Evolutionary conservation across 2,113 vertebrate genomes (phyloP).

Genomic region (Anarrhichthys ocellatus): DNA sequence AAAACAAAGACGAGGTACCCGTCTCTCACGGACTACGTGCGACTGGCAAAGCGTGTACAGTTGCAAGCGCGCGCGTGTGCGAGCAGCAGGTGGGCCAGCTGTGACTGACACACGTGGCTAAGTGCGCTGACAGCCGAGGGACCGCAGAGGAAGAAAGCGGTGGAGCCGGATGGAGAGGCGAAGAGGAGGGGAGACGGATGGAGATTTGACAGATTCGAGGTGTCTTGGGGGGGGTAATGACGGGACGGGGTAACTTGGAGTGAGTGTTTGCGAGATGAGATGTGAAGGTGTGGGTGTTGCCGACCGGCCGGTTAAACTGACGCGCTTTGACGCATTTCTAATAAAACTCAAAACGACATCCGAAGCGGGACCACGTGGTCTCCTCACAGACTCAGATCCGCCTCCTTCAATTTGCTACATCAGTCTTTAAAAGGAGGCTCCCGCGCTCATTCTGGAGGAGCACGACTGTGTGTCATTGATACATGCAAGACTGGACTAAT

Average conservation of each 20-base stretch:
- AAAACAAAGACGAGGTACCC: constrained; percentile 29
- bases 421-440: constrained; percentile 5
- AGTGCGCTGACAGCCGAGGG: constrained; percentile 63
- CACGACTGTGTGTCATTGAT: background rate
- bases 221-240: constrained; percentile 23
- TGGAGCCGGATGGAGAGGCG: constrained; percentile 31
- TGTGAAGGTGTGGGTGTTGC: constrained; percentile 6
- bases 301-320: too few relatives aligned
- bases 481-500: background rate
- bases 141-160: constrained; percentile 50
- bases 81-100: constrained; percentile 65
- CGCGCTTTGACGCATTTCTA: background rate
- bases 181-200: constrained; percentile 31
- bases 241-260: constrained; percentile 6
- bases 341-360: background rate
- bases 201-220: constrained; percentile 49
- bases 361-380: background rate
- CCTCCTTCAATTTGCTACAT: constrained; percentile 54
- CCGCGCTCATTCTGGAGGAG: background rate
- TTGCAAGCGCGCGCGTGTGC: background rate
- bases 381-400: constrained; percentile 18
- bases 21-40: constrained; percentile 4
- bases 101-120: constrained; percentile 70
- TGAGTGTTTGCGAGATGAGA: constrained; percentile 23
- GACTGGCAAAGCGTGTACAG: constrained; percentile 48